phyloP scores from a whole-genome alignment of 2,113 vertebrate species.

The Microcebus jonahi region DNA sequence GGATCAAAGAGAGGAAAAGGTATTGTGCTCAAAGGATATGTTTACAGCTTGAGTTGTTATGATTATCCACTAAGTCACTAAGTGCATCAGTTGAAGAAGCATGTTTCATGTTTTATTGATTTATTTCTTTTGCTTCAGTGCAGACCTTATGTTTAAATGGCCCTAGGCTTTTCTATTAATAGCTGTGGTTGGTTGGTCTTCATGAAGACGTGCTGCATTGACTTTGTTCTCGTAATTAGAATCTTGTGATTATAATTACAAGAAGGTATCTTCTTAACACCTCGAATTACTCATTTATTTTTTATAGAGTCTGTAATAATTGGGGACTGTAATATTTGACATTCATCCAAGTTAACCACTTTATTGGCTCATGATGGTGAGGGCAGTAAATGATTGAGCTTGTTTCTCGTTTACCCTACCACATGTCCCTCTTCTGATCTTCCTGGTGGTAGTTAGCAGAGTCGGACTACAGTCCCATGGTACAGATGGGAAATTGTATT shows the following conservation, averaged over 20 bases:
- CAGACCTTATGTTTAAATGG: slow-evolving; percentile 1
- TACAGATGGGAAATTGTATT: background rate
- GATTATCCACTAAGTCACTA: background rate
- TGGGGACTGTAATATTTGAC: background rate
- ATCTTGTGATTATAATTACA: slow-evolving; percentile 57
- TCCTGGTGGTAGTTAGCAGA: background rate
- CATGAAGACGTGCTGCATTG: slow-evolving; percentile 15
- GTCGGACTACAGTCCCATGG: background rate
- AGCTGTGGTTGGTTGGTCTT: slow-evolving; percentile 52
- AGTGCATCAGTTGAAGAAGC: background rate
- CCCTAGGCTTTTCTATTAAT: slow-evolving; percentile 50
- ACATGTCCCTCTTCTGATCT: background rate
- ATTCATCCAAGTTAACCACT: background rate
- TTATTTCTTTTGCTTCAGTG: background rate
- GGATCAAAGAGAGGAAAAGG: background rate
- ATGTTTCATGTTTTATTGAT: background rate
- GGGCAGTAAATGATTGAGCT: background rate
- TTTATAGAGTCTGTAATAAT: slow-evolving; percentile 41
- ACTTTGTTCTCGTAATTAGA: slow-evolving; percentile 52
- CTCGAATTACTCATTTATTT: slow-evolving; percentile 48
- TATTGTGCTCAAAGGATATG: background rate
- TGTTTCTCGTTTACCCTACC: background rate
- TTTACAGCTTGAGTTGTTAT: background rate
- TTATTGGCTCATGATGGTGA: background rate
- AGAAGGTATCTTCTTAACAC: slow-evolving; percentile 23